Base-by-base conservation (phyloP, 2,888 invertebrate genomes). In the Autographa gamma region DNA sequence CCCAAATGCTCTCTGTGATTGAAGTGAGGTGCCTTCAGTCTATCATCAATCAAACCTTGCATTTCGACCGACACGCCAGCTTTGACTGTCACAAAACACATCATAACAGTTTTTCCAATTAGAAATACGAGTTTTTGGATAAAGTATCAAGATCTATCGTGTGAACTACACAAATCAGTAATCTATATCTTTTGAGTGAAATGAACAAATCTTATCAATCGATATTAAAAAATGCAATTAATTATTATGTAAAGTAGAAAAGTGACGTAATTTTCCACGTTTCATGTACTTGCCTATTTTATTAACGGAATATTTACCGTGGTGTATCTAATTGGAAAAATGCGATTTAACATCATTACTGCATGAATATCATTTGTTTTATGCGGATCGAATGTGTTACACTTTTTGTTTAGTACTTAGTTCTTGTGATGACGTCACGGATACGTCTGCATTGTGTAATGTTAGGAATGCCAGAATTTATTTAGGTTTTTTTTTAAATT, bases 1-100 rank as follows among this genome's bases (percentile, higher is more conserved):
- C 90, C 90, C 85, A 95, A 95, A 93, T 92, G 95, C 88, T 95
- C 95, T 85, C 94, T 95, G 94, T 95, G 95, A 95, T 86, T 86
- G 68, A 90, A 90, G 85, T 88, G 92, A 90, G 81, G 90, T 87
- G 88, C 86, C 76, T 79, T 73, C 89, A 86, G 85, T 87, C 83
- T 83, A 77, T 82, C 89, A 86, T 79, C 90, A 84, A 80, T 85
- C 66, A 79, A 81, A 79, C 79, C 79, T 84, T 81, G 88, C 88
- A 89, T 87, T 85, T 84, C 86, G 81, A 81, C 81, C 80, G 85
- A 83, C 82, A 77, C 85, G 74, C 74, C 77, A 74, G 60, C 75
- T 76, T 82, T 52, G 60, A 58, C 52, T 73, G 16, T 65, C 74
- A 73, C 68, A 69, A 64, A 81, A n/a, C 73, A 77, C 61, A 60